These are phyloP conservation scores for Candoia aspera DNA, from an alignment of 2,113 vertebrate genomes.

Conservation along the genomic window DNA sequence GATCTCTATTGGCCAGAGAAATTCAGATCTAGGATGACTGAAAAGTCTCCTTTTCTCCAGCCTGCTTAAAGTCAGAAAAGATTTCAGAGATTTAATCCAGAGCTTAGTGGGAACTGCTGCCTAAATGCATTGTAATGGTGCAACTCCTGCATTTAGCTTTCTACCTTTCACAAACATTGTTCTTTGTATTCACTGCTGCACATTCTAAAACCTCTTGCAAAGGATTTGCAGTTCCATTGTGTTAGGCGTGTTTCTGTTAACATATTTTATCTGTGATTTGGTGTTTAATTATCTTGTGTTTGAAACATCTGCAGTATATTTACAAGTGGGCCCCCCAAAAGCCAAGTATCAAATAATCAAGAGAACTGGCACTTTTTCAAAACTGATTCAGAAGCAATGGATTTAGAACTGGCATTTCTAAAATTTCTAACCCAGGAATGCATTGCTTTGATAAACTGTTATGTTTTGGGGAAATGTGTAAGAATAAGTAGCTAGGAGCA, in stretches of 20 bases:
- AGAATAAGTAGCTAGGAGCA: background rate
- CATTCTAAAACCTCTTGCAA: background rate
- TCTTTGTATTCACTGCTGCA: background rate
- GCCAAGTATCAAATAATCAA: background rate
- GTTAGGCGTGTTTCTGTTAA: background rate
- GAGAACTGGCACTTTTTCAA: background rate
- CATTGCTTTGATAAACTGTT: background rate
- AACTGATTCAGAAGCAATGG: background rate
- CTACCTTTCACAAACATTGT: background rate
- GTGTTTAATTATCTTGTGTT: background rate
- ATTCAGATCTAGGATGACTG: background rate
- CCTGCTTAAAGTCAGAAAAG: background rate
- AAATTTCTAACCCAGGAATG: background rate
- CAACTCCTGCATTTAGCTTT: background rate
- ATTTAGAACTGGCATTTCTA: background rate
- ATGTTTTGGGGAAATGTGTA: background rate
- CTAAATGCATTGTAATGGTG: background rate
- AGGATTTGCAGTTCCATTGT: background rate
- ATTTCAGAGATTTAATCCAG: background rate
- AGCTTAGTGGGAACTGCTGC: background rate
- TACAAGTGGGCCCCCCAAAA: background rate
- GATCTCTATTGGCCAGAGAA: background rate
- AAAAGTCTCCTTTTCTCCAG: background rate
- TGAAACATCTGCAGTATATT: background rate
- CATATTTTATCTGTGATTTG: background rate